phyloP scores from a whole-genome alignment of 2,888 invertebrate genomes.

The Rhopalosiphum nymphaeae region DNA sequence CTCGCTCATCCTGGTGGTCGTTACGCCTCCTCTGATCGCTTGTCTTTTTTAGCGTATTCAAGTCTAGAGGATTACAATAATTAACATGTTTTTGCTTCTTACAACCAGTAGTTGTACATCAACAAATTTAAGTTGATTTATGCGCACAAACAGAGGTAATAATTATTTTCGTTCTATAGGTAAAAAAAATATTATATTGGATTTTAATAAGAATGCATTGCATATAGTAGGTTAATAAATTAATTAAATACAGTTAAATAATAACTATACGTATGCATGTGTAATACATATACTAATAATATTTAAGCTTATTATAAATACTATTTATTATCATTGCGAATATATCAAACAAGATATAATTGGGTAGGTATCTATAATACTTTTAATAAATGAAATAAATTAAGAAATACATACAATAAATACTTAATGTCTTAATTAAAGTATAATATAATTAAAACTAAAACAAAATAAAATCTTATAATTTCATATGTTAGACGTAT shows the following conservation, averaged over 20 bases:
- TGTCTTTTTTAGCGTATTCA: not conserved
- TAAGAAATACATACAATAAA: not conserved
- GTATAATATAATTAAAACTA: too few species aligned
- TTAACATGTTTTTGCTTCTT: not conserved
- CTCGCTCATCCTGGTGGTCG: not conserved
- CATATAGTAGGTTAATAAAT: not conserved
- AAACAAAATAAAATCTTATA: not conserved
- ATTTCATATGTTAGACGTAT: not conserved
- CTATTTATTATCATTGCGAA: not conserved
- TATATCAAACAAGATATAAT: not conserved
- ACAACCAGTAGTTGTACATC: not conserved
- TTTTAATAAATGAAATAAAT: not conserved
- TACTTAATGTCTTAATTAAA: not conserved
- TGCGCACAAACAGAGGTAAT: not conserved
- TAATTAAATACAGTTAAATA: not conserved
- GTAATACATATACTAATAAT: not conserved
- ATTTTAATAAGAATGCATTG: not conserved
- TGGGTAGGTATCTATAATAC: not conserved
- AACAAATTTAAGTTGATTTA: not conserved
- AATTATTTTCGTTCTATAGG: not conserved
- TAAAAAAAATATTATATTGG: not conserved
- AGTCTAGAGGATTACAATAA: not conserved
- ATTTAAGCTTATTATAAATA: not conserved
- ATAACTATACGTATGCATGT: not conserved
- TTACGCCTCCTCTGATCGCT: constrained; percentile 6